phyloP scores from a whole-genome alignment of 2,797 vertebrate genomes.

The Taenioides sp. region DNA sequence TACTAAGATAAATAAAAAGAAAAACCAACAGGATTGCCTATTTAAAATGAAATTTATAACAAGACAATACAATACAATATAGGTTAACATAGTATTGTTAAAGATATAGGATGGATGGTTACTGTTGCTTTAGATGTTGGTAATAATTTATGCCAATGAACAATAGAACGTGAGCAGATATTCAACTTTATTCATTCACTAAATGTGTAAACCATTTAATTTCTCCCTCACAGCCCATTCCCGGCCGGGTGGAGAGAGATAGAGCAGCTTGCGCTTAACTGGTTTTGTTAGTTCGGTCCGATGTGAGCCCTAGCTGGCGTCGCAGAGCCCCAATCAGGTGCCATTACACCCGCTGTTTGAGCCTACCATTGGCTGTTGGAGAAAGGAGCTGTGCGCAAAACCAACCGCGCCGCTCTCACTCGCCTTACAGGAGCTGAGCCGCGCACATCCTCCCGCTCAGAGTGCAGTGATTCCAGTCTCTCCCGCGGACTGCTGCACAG shows the following conservation, averaged over 20 bases:
- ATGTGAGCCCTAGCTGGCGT: slow-evolving; percentile 70
- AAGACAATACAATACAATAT: too few relatives aligned
- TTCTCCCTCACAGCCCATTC: slow-evolving; percentile 55
- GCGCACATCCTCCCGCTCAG: slow-evolving; percentile 79
- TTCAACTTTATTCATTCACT: slow-evolving; percentile 63
- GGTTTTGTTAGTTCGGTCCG: slow-evolving; percentile 72
- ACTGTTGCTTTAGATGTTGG: neutral
- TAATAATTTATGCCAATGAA: neutral
- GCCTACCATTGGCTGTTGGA: slow-evolving; percentile 75
- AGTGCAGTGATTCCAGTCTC: slow-evolving; percentile 67
- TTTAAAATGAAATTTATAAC: neutral
- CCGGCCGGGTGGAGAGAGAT: slow-evolving; percentile 44
- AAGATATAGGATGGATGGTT: neutral
- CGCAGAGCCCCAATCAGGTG: slow-evolving; percentile 76
- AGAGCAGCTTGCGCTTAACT: slow-evolving; percentile 60
- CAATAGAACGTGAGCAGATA: slow-evolving; percentile 19
- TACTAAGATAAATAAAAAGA: neutral
- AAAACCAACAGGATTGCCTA: neutral
- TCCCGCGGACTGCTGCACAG: slow-evolving; percentile 15
- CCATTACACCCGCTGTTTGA: slow-evolving; percentile 67
- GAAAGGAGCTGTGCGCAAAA: slow-evolving; percentile 91
- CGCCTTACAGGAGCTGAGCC: slow-evolving; percentile 87
- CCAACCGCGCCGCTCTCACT: slow-evolving; percentile 81
- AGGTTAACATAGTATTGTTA: too few relatives aligned
- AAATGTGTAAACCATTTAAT: slow-evolving; percentile 75